These are phyloP conservation scores for Acyrthosiphon pisum DNA, from an alignment of 1,140 invertebrate species.

Conservation along the genomic window DNA sequence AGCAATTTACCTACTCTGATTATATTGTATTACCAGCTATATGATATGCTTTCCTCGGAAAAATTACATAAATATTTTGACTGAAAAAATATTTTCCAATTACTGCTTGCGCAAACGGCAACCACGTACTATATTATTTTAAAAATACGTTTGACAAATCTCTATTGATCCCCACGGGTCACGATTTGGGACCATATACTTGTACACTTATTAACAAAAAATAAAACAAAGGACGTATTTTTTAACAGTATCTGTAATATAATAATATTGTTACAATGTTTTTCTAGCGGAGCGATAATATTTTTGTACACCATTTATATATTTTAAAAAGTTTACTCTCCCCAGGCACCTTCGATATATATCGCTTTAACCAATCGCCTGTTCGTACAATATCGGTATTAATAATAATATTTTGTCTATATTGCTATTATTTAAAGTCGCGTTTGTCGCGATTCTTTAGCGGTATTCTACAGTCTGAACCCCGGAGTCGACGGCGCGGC, in stretches of 20 bases:
- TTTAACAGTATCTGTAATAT: neutral
- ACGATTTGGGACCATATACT: neutral
- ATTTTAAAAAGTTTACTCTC: no score
- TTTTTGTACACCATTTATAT: neutral
- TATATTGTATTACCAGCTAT: no score
- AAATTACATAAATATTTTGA: neutral
- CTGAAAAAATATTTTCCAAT: neutral
- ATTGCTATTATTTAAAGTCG: neutral
- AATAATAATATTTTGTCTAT: neutral
- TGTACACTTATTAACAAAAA: no score
- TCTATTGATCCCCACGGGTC: neutral
- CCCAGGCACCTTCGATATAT: no score
- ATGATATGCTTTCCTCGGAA: no score
- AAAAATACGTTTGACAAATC: neutral
- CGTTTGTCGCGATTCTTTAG: neutral
- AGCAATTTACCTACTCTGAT: no score
- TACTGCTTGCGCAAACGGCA: neutral
- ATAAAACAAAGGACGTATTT: neutral
- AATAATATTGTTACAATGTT: neutral
- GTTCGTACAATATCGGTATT: neutral
- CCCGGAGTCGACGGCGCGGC: no score
- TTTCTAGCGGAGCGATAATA: neutral
- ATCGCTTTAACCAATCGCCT: neutral
- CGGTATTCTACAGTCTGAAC: neutral
- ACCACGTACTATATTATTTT: neutral